Evolutionary conservation across 1,140 invertebrate species (phyloP).

Genomic region (Myzus persicae): DNA sequence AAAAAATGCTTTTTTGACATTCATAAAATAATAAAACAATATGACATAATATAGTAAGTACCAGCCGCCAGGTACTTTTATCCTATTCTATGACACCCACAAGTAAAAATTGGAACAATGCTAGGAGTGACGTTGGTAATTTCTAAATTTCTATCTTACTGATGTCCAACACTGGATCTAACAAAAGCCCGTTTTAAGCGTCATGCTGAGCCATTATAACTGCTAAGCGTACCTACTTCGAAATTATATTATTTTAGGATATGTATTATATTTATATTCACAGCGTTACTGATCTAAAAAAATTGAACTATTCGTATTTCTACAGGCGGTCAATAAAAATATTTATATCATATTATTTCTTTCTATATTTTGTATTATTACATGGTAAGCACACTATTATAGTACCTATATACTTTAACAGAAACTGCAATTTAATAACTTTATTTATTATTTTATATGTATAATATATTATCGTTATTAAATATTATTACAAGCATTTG

Average conservation of each 20-base stretch:
- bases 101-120: neutral
- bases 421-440: neutral
- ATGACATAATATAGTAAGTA: too few species aligned
- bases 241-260: neutral
- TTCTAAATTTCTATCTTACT: constrained; percentile 4
- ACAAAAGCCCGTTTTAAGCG: neutral
- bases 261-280: neutral
- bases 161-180: neutral
- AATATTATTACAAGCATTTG: neutral
- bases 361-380: neutral
- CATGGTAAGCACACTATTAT: neutral
- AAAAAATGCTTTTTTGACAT: neutral
- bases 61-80: neutral
- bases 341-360: neutral
- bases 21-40: neutral
- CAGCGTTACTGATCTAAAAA: constrained; percentile 28
- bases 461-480: neutral
- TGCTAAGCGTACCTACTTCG: neutral
- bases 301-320: neutral
- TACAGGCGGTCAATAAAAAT: neutral
- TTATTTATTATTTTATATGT: neutral
- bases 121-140: neutral
- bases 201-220: constrained; percentile 21
- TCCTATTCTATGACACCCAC: neutral
- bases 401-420: neutral